Base-by-base conservation (phyloP, 1,140 invertebrate genomes). In the Acromyrmex heyeri region DNA sequence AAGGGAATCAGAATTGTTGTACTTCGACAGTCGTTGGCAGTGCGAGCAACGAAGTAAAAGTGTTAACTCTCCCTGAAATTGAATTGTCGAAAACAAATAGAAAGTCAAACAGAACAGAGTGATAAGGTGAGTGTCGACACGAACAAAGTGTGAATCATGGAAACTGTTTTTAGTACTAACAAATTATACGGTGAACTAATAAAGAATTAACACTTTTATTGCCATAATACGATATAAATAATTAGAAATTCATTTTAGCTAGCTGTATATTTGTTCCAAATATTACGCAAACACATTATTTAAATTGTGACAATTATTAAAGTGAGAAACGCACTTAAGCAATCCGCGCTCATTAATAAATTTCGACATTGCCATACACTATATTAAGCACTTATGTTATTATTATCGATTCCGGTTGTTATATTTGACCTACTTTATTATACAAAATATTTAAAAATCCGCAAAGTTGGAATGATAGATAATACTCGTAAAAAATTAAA, bases 21-120 rank as follows among this genome's bases (percentile, higher is more conserved):
- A 81, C 70, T 81, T 69, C n/a, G 48, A 79, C 44, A 38, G 21
- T 78, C 61, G 7, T 50, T 78, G 64, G 21, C 21, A 38, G 48
- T 55, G 48, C 21, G n/a, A 6, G 30, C 7, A 7, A 38, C 14
- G n/a, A 16, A 24, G 30, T 34, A 34, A 38, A 53, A 18, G 30
- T 81, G 61, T 53, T 18, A 44, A 12, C 53, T 30, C 12, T 78
- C 6, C 10, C 18, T 65, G 6, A 64, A 30, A 50, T 57, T 55
- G 12, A 0, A 4, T 24, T 24, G 12, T 12, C 6, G 14, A 8
- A 55, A 16, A 70, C 50, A 21, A 34, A 55, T 18, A 34, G 7
- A 30, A 64, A 79, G 5, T 1, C 27, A 21, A 2, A 14, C 2
- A 34, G 16, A 73, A 83, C 16, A 53, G 2, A 48, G 69, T 75